These are phyloP conservation scores for Pteruthius melanotis DNA, from an alignment of 2,113 vertebrate genomes.

Conservation along the genomic window DNA sequence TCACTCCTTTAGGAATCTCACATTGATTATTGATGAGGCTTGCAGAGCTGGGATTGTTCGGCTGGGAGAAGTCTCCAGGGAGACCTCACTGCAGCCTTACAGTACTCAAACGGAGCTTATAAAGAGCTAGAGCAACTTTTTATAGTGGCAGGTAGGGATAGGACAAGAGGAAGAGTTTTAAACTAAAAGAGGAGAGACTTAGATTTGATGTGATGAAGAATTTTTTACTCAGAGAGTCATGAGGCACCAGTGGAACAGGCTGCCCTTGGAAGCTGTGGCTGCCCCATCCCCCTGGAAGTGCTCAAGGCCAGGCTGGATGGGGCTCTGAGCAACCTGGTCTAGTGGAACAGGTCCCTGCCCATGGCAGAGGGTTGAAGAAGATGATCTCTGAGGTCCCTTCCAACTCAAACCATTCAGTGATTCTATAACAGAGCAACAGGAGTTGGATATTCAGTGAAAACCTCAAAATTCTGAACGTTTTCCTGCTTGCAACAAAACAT, in stretches of 20 bases:
- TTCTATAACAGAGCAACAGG: neutral
- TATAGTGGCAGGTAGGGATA: neutral
- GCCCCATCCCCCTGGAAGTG: neutral
- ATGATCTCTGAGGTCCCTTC: neutral
- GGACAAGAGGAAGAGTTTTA: neutral
- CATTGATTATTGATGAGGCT: neutral
- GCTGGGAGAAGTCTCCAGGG: neutral
- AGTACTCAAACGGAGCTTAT: neutral
- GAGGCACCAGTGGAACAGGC: neutral
- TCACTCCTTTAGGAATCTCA: no score
- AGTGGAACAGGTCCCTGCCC: neutral
- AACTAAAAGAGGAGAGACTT: neutral
- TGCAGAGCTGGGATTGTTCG: no score
- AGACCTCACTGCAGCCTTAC: neutral
- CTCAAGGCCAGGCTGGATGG: accelerated
- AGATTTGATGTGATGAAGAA: neutral
- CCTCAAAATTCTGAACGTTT: neutral
- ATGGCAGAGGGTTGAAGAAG: accelerated
- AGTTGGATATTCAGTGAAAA: neutral
- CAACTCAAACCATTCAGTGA: neutral
- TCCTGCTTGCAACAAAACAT: neutral
- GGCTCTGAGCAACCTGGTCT: accelerated
- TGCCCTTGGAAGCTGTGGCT: neutral
- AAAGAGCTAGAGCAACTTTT: neutral
- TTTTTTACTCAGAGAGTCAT: neutral